Evolutionary conservation across 2,888 invertebrate genomes (phyloP).

Genomic region (Dendrolimus pini): DNA sequence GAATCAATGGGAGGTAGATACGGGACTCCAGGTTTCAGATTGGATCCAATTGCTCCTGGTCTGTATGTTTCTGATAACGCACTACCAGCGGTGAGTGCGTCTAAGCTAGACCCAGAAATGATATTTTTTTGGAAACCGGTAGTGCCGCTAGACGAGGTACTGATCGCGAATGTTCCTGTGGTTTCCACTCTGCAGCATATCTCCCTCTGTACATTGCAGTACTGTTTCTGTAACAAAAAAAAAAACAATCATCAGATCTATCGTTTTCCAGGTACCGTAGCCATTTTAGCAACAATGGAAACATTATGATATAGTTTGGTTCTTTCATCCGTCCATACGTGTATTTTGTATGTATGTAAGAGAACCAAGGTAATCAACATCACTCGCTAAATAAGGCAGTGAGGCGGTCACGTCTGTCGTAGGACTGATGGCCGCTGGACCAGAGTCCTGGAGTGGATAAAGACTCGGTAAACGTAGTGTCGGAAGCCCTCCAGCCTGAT

Average conservation of each 20-base stretch:
- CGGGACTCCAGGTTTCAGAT: conserved; percentile 63
- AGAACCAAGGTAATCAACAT: no score
- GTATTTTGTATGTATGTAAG: no score
- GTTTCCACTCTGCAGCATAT: conserved; percentile 66
- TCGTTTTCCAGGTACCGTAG: no score
- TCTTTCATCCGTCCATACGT: no score
- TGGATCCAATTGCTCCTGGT: conserved; percentile 43
- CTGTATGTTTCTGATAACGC: conserved; percentile 43
- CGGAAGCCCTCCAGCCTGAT: no score
- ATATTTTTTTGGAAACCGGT: conserved; percentile 8
- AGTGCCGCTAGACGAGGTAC: conserved; percentile 33
- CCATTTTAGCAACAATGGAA: no score
- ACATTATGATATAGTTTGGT: no score
- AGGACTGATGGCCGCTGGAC: no score
- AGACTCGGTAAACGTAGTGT: no score
- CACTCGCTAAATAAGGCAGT: no score
- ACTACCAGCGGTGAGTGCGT: conserved; percentile 43
- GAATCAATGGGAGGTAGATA: conserved; percentile 61
- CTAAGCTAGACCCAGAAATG: conserved; percentile 13
- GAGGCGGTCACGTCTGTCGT: no score
- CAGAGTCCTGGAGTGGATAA: no score
- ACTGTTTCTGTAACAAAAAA: conserved; percentile 60
- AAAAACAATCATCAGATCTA: conserved; percentile 1
- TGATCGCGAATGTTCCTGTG: conserved; percentile 31
- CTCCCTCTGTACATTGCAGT: conserved; percentile 62